These are phyloP conservation scores for Spilogale gracilis DNA, from an alignment of 2,113 vertebrate genomes.

Conservation along the genomic window DNA sequence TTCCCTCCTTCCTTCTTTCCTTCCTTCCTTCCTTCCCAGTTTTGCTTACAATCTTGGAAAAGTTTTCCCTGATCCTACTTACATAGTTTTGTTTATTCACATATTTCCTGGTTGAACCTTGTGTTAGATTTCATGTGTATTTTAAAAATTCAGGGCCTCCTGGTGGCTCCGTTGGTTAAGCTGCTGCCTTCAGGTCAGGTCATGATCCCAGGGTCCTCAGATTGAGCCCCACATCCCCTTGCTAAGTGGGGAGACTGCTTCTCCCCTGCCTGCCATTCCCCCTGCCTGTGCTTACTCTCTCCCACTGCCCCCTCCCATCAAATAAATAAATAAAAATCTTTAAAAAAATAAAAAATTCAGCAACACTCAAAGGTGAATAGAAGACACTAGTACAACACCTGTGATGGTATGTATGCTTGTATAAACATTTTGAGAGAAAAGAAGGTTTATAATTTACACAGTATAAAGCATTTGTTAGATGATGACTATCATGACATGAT, in stretches of 20 bases:
- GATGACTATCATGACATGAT: slow-evolving; percentile 23
- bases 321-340: too few relatives aligned
- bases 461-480: neutral
- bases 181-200: too few relatives aligned
- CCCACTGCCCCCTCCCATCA: too few relatives aligned
- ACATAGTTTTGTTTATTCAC: neutral
- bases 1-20: neutral
- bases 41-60: slow-evolving; percentile 32
- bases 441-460: slow-evolving; percentile 65
- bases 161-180: too few relatives aligned
- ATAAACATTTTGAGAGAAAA: neutral
- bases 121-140: neutral
- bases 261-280: too few relatives aligned
- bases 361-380: neutral
- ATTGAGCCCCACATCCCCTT: too few relatives aligned
- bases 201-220: too few relatives aligned
- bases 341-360: slow-evolving; percentile 21
- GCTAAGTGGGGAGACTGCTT: too few relatives aligned
- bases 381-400: neutral
- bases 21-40: neutral
- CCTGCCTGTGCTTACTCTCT: too few relatives aligned
- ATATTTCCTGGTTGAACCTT: neutral
- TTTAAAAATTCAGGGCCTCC: slow-evolving; percentile 21
- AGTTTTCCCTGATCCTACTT: neutral
- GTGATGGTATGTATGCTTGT: neutral